Base-by-base conservation (phyloP, 2,113 vertebrate species). In the Percina caprodes region DNA sequence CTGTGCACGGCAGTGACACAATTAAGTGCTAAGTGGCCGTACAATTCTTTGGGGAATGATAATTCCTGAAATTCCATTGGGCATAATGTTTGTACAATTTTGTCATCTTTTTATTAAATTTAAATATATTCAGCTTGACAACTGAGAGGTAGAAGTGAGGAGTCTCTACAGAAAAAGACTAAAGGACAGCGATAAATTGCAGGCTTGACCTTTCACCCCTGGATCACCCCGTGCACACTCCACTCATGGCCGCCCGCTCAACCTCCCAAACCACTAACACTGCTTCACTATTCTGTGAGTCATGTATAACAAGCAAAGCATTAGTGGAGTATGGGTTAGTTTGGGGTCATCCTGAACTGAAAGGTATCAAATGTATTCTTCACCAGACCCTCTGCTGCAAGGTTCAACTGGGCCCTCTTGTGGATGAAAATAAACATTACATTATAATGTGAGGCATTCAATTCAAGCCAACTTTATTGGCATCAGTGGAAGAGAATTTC, bases 371-470 rank as follows among this genome's bases (percentile, higher is more conserved):
- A 24, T 9, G 15, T 48, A 1, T 39, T 21, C 21, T 12, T 59
- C 21, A 13, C 4, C n/a, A 60, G 39, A 21, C 45, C 60, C 1
- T 51, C 19, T 61, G 18, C 14, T 63, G 58, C 11, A 51, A 69
- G 77, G 80, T 46, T 42, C 13, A 30, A 62, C 45, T 59, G 61
- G 3, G 54, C 80, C 86, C 80, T 89, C 90, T 87, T 21, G 75
- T 86, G 88, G 72, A 66, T 5, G 1, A 54, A 79, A 23, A 49
- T 18, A 51, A 35, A 11, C 13, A 74, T 56, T 69, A 71, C 79
- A 82, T 6, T 26, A 6, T 11, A 12, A 23, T 16, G 26, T 52
- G 61, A 85, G 7, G 19, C 49, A 26, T 51, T 83, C 18, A 21
- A 18, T 30, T 60, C 10, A n/a, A 35, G 16, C n/a, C 49, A 59